Base-by-base conservation (phyloP, 2,797 vertebrate genomes). In the Scomberomorus guttatus region DNA sequence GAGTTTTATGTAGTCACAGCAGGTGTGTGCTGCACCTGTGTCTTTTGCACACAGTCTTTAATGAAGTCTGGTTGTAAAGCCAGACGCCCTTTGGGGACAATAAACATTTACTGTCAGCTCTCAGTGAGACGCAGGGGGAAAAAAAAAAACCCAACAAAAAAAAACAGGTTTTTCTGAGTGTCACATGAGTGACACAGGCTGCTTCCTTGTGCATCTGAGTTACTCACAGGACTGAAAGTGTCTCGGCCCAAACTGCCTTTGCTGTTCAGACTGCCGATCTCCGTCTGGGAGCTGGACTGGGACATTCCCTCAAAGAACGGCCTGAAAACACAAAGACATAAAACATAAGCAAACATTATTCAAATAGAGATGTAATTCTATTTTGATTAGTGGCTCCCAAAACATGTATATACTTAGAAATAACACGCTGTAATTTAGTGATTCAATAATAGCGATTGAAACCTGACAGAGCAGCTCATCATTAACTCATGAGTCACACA, bases 271-370 rank as follows among this genome's bases (percentile, higher is more conserved):
- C 98, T 99, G 91, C 97, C 97, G 78, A 99, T 98, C 96, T 99
- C 98, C 11, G 98, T 99, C 96, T 99, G 98, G 17, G 98, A 99
- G 95, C 98, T 99, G 89, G 98, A 99, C 95, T 99, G 98, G 58
- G 98, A 99, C 96, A 99, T 98, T 44, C 98, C 98, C 93, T 99
- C 98, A 81, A 99, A 99, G 95, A 99, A 99, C 24, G 98, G 98
- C 96, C 98, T 99, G 93, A 15, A 61, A 0, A 50, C 13, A 70
- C 20, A 42, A 9, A 60, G 2, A 77, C 8, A 44, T 42, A 1
- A 39, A 55, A 39, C n/a, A 60, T 9, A 20, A 42, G 32, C 20
- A 18, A 48, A 8, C 8, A 15, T 13, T 14, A 44, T 0, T 44
- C 42, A 46, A 37, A 37, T 10, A 10, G 34, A 9, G 34, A 9